A percentile compares a stretch with the other conserved stretches of the same genome.
Evolutionary conservation across 35 echinoderm and acorn worm genomes (phyloP).

Genomic region (Amphiura filiformis): DNA sequence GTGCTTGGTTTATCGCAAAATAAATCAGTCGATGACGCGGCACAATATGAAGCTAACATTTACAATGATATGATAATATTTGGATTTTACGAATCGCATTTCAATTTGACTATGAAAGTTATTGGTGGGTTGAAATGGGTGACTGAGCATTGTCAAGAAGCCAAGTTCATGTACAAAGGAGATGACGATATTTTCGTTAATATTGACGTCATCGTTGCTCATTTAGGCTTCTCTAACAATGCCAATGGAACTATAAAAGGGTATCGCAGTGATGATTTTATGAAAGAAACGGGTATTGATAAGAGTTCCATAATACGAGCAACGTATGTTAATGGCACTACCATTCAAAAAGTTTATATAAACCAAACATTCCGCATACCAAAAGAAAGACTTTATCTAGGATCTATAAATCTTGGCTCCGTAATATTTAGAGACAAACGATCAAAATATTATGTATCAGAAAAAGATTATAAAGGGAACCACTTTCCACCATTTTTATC

Average conservation of each 20-base stretch:
- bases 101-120: constrained; percentile 9
- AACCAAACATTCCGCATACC: neutral
- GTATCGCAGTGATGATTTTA: too few species aligned
- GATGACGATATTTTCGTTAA: constrained; percentile 42
- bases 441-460: constrained; percentile 15
- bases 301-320: neutral
- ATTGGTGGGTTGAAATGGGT: neutral
- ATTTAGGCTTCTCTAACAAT: too few species aligned
- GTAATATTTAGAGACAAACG: neutral
- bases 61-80: constrained; percentile 3
- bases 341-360: neutral
- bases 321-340: too few species aligned
- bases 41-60: neutral
- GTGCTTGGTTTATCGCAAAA: neutral
- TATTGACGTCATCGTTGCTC: too few species aligned
- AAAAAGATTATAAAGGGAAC: neutral
- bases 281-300: neutral
- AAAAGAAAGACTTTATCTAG: neutral
- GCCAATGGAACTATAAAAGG: too few species aligned
- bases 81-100: neutral
- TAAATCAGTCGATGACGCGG: neutral
- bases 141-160: neutral
- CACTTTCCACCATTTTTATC: constrained; percentile 6
- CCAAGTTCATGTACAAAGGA: constrained; percentile 11
- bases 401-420: neutral